Base-by-base conservation (phyloP, 2,113 vertebrate genomes). In the Oriolus oriolus region DNA sequence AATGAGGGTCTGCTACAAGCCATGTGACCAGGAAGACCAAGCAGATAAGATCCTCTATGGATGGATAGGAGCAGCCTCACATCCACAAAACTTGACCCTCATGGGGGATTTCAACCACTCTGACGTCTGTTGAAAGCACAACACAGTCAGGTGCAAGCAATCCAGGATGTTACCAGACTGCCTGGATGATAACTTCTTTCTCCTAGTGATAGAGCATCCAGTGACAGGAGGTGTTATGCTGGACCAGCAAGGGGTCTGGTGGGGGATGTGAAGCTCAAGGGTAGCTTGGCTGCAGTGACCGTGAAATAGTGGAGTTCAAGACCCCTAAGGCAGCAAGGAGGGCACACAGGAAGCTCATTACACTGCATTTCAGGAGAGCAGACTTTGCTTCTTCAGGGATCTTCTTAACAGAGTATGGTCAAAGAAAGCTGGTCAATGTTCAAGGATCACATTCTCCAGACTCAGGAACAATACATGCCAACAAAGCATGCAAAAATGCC, bases 131-230 rank as follows among this genome's bases (percentile, higher is more conserved):
- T 64, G 66, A 49, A 64, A 73, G 42, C 26, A 64, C 57, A 56
- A 26, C 8, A 8, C 9, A 42, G 17, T 49, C 41, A 64, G 30
- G 11, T 10, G 5, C 11, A 31, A 64, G 31, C 17, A 63, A 56
- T 26, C 16, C n/a, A 56, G 35, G 26, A 49, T 0, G 2, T 53
- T 54, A 33, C 18, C 0, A 0, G 15, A 53, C 30, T 61, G 28
- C 24, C 20, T 63, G n/a, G n/a, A 54, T 24, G 16, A 33, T 15
- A 63, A 47, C 10, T 41, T 56, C 57, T 42, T 64, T 56, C 75
- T 64, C 26, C 24, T 31, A 35, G 30, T 30, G n/a, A 49, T 3
- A 56, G 23, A 61, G 28, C 16, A 54, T 41, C 41, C 41, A 54
- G 6, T 1, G 2, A 45, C 2, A 16, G 45, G 54, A 69, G 19